Percentiles rank a stretch among this genome's conserved stretches.
Conservation (phyloP, 2,797 vertebrate species). For the Cyclopterus lumpus region DNA sequence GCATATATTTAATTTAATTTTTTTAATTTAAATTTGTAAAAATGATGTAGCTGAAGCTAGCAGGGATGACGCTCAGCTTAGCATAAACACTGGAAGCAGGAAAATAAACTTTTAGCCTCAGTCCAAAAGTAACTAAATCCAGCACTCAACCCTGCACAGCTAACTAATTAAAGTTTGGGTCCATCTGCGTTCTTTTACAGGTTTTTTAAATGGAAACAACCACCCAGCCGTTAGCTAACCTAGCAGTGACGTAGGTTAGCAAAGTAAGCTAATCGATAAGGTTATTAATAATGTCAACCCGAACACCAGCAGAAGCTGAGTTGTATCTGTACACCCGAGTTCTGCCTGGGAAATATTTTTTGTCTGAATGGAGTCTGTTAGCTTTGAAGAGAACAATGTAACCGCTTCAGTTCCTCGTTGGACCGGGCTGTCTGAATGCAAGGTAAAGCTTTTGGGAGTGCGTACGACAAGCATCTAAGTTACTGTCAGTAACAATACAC, state of each 20-base stretch:
- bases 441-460: too few species aligned
- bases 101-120: not conserved
- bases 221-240: too few species aligned
- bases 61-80: not conserved
- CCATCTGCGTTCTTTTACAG: not conserved
- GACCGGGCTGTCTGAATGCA: not conserved
- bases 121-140: not conserved
- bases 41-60: not conserved
- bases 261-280: not conserved
- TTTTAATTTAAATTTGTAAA: too few species aligned
- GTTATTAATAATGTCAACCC: not conserved
- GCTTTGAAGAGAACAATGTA: not conserved
- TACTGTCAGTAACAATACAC: too few species aligned
- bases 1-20: too few species aligned
- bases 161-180: not conserved
- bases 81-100: not conserved
- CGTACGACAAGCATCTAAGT: too few species aligned
- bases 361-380: not conserved
- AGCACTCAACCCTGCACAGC: not conserved
- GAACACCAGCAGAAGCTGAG: not conserved
- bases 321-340: not conserved
- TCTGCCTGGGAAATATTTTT: not conserved
- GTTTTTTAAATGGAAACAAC: not conserved
- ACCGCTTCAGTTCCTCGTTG: not conserved
- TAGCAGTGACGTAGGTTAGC: too few species aligned